Base-by-base conservation (phyloP, 2,888 invertebrate species). In the Micoletzkya japonica region DNA sequence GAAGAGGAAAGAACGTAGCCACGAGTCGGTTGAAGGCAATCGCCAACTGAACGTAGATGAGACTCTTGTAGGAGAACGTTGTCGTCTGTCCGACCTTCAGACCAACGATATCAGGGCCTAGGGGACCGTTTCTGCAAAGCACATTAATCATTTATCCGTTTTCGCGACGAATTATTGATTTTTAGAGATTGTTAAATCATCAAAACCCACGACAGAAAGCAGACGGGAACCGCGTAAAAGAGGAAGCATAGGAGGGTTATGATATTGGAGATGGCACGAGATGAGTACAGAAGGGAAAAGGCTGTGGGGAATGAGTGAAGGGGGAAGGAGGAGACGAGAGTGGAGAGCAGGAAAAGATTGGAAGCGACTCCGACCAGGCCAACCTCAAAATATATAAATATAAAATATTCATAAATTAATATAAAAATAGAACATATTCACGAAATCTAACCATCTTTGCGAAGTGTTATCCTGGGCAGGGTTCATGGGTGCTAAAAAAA, bases 31-130 rank as follows among this genome's bases (percentile, higher is more conserved):
- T 59, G 39, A 59, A 59, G 3, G 59, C 59, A 17, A 59, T 63
- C 14, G 63, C 44, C 24, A 63, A 26, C 50, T 63, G 63, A 32
- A 30, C 44, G 4, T 63, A 63, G 6, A 63, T 20, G 2, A 63
- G 49, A 50, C 63, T 63, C 34, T 63, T 63, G 34, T 63, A 63
- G 17, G 63, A 50, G 14, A 63, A 26, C 4, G 49, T 63, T 7
- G 50, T 63, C n/a, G 36, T 2, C 30, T 63, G 63, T 7, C 63
- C 63, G 34, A 63, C 44, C 26, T 63, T 63, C 20, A 30, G 30
- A 1, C 63, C 63, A 6, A 63, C 20, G 0, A 63, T 63, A 7
- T 63, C 63, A 3, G 63, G 50, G 34, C 63, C 63, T 24, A 50
- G 50, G 6, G 37, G 59, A 28, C 3, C 39, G 28, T 39, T 39